phyloP scores from a whole-genome alignment of 2,113 vertebrate species.

The Tricholaema leucomelas region DNA sequence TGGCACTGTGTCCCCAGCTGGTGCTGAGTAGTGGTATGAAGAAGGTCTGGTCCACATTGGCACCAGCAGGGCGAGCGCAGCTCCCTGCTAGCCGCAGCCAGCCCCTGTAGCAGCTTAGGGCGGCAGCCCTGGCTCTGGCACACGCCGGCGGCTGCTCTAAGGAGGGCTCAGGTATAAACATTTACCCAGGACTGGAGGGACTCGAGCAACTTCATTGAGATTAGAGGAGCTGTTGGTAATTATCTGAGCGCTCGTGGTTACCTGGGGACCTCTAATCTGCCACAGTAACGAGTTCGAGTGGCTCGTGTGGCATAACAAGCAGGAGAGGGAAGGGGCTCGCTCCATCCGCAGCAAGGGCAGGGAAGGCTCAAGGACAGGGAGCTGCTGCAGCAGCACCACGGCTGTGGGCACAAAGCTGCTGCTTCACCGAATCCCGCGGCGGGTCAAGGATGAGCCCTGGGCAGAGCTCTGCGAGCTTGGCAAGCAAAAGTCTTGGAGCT shows the following conservation, averaged over 20 bases:
- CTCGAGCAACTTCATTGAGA: constrained; percentile 66
- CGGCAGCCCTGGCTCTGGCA: neutral
- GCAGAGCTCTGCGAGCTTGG: accelerated
- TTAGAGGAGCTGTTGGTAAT: constrained; percentile 74
- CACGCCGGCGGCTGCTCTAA: neutral
- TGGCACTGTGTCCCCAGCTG: accelerated
- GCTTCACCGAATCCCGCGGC: accelerated
- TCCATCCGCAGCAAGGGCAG: constrained; percentile 34
- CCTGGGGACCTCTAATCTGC: constrained; percentile 72
- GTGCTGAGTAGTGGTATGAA: accelerated
- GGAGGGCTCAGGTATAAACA: constrained; percentile 48
- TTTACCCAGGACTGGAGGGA: constrained; percentile 60
- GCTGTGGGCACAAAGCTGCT: neutral
- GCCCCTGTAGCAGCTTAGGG: neutral
- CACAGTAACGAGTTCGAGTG: constrained; percentile 71
- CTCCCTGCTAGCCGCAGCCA: neutral
- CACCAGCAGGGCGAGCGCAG: accelerated
- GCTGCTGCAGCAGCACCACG: neutral
- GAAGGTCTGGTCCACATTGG: accelerated
- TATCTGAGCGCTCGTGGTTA: constrained; percentile 64
- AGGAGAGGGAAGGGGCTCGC: constrained; percentile 41
- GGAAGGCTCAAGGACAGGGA: constrained; percentile 67
- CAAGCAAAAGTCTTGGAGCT: neutral
- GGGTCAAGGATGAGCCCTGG: neutral
- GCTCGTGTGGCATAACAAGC: constrained; percentile 70